Evolutionary conservation across 2,888 invertebrate species (phyloP), one percentile per base, ranked within the genome.

Genomic region (Harpalus rubripes): DNA sequence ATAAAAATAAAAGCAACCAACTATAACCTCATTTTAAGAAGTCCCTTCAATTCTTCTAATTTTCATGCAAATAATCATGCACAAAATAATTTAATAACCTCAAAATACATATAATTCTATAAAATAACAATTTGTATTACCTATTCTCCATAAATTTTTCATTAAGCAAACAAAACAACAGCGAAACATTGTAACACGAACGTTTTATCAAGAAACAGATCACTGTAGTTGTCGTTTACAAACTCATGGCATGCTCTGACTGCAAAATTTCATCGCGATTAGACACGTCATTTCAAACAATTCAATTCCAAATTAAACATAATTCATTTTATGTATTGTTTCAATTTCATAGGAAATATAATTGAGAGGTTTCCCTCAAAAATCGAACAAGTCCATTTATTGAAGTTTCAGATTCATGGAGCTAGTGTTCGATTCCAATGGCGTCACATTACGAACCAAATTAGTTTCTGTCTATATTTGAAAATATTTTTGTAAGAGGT

Each of bases 171-270:
- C 12, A 52, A 52, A 52, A 52, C 8, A 8, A 52, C 44, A 0
- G 44, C 44, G 44, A 52, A 52, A 52, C 44, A 52, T 16, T 59
- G 59, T 59, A 59, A 59, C 59, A 59, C 59, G 59, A 59, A 59
- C 59, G n/a, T 1, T 59, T 59, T 59, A 16, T 59, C 59, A 15
- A 59, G 7, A 59, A n/a, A 59, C 10, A n/a, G n/a, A 59, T 59
- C 15, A 59, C 58, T 1, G 16, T 15, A 1, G 44, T 52, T 52
- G 7, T 59, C 15, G 16, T 12, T 59, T 16, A 59, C 59, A 59
- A 59, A 59, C 15, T 15, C 15, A 59, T 16, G n/a, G 10, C 59
- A 59, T 16, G 16, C 3, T 10, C 6, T 12, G 59, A 59, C 16
- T 59, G 16, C 15, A 15, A 59, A 52, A 12, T 52, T 12, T 52